Conservation (phyloP, 2,797 vertebrate genomes). For the Huso huso region DNA sequence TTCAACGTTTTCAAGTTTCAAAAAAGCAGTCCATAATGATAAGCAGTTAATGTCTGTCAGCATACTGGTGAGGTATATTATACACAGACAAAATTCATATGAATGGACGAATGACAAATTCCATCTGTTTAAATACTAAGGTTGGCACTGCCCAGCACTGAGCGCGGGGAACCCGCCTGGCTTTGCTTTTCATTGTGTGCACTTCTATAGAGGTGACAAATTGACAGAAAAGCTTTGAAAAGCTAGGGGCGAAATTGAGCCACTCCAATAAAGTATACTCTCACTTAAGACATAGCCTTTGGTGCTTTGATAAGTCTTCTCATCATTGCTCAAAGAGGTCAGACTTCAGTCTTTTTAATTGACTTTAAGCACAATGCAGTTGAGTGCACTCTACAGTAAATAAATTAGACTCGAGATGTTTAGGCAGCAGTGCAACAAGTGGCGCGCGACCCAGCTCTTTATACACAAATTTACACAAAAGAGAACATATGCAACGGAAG, state of each 20-base stretch:
- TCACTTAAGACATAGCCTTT: constrained; percentile 65
- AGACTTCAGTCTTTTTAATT: constrained; percentile 24
- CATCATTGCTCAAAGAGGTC: constrained; percentile 17
- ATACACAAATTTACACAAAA: constrained; percentile 1
- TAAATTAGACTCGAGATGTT: constrained; percentile 30
- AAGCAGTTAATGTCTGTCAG: not conserved
- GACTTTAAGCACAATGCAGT: constrained; percentile 31
- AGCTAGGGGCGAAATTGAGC: constrained; percentile 65
- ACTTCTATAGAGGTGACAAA: constrained; percentile 68
- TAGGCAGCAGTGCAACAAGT: constrained; percentile 17
- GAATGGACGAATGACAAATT: constrained; percentile 67
- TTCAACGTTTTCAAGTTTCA: too few relatives aligned
- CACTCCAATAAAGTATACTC: constrained; percentile 57
- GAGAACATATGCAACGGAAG: constrained; percentile 1
- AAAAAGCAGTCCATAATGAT: too few relatives aligned
- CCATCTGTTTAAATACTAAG: constrained; percentile 53
- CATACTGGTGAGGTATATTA: not conserved
- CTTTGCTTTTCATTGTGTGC: constrained; percentile 60
- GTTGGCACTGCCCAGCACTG: constrained; percentile 63
- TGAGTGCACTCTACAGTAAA: constrained; percentile 30
- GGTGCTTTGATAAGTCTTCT: constrained; percentile 13
- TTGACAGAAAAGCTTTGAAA: constrained; percentile 67
- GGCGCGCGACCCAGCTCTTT: constrained; percentile 6
- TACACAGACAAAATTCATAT: constrained; percentile 40
- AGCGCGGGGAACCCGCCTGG: constrained; percentile 62